A percentile compares a stretch with the other conserved stretches of the same genome.
Evolutionary conservation across 2,113 vertebrate species (phyloP).

Genomic region (Accipiter cooperii): DNA sequence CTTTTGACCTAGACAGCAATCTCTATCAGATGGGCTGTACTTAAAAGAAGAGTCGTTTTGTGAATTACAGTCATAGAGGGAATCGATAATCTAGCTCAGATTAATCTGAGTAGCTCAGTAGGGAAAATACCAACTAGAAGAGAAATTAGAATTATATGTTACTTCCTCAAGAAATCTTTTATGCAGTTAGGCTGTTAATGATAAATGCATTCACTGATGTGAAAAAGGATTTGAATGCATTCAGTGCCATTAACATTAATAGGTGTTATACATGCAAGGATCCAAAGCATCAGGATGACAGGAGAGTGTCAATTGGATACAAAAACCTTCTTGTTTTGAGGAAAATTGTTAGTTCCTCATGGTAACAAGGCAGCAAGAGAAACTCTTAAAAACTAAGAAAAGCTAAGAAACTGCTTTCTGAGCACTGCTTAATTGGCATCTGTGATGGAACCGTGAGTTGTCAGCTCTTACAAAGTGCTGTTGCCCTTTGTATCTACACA

Average conservation of each 20-base stretch:
- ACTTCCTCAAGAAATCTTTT: neutral
- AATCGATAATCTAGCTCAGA: neutral
- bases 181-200: neutral
- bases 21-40: neutral
- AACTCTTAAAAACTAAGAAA: neutral
- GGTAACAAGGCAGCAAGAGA: neutral
- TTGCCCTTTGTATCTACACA: rapidly evolving
- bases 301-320: neutral
- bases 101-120: neutral
- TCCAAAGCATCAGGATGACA: neutral
- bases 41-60: neutral
- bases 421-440: neutral
- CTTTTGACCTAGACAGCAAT: neutral
- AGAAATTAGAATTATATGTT: neutral
- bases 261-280: neutral
- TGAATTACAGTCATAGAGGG: neutral
- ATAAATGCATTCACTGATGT: neutral
- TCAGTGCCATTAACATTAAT: neutral
- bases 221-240: neutral
- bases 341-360: neutral
- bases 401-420: neutral
- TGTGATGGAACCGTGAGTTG: neutral
- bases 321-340: neutral
- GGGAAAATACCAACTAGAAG: neutral
- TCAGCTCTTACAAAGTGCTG: neutral